phyloP scores from a whole-genome alignment of 1,140 invertebrate genomes.

The Zaprionus inermis region DNA sequence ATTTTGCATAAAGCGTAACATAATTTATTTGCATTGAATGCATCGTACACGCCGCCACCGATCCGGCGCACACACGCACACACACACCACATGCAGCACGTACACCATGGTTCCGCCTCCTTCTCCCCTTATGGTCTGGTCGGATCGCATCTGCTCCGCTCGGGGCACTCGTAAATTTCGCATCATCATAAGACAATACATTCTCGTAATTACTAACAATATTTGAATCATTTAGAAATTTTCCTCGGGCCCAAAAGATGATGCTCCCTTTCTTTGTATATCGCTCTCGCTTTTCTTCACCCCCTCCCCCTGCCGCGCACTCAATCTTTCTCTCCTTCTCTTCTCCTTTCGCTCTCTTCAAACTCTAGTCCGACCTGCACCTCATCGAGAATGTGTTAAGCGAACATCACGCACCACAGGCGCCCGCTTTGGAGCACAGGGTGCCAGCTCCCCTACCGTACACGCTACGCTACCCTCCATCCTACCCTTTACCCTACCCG shows the following conservation, averaged over 20 bases:
- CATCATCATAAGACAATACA: constrained; percentile 83
- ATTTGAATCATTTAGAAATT: constrained; percentile 80
- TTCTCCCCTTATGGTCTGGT: constrained; percentile 6
- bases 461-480: too few species aligned
- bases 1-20: constrained; percentile 83
- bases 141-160: not conserved
- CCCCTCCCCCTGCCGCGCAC: not conserved
- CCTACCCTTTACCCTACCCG: not conserved
- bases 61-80: constrained; percentile 48
- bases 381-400: constrained; percentile 59
- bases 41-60: constrained; percentile 77
- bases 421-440: constrained; percentile 16
- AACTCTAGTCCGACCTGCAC: constrained; percentile 46
- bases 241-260: constrained; percentile 59
- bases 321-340: not conserved
- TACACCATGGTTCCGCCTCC: constrained; percentile 8
- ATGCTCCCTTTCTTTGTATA: too few species aligned
- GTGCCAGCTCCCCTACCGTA: not conserved
- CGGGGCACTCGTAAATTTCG: constrained; percentile 70
- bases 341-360: too few species aligned
- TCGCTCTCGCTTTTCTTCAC: not conserved
- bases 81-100: not conserved
- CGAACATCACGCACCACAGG: constrained; percentile 42
- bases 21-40: constrained; percentile 83
- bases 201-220: constrained; percentile 83